phyloP scores from a whole-genome alignment of 2,888 invertebrate species.

The Drosophila prolongata region DNA sequence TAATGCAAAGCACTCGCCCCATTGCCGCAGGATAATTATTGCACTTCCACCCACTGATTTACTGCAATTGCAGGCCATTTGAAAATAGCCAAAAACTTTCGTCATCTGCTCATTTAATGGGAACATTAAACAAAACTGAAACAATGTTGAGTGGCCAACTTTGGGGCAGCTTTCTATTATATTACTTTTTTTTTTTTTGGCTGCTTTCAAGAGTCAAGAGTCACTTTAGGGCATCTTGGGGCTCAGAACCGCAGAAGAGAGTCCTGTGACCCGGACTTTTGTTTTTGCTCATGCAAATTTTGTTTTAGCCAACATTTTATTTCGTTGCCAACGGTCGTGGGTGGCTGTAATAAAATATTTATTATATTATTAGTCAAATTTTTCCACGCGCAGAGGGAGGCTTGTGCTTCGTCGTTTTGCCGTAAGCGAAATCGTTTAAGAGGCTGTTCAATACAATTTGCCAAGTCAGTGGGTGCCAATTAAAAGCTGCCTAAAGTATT shows the following conservation, averaged over 20 bases:
- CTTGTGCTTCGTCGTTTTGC: not conserved
- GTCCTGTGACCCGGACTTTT: conserved; percentile 9
- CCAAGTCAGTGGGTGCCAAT: conserved; percentile 43
- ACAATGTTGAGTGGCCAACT: conserved; percentile 13
- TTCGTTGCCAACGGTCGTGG: conserved; percentile 5
- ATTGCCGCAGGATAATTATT: conserved; percentile 21
- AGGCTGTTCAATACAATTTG: conserved; percentile 21
- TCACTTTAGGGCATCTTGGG: conserved; percentile 37
- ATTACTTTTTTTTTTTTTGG: not conserved
- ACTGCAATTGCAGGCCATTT: conserved; percentile 11
- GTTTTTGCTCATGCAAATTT: conserved; percentile 20
- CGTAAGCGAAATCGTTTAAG: conserved; percentile 16
- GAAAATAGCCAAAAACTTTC: conserved; percentile 40
- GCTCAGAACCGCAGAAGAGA: conserved; percentile 5
- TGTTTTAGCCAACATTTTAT: conserved; percentile 29
- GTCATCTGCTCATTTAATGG: conserved; percentile 29
- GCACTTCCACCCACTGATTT: conserved; percentile 10
- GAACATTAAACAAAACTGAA: conserved; percentile 17
- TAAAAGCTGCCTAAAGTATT: conserved; percentile 20
- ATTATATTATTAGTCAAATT: conserved; percentile 27
- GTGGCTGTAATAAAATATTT: conserved; percentile 33
- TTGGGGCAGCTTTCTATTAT: not conserved
- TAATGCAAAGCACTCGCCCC: conserved; percentile 2
- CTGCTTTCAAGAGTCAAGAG: not conserved
- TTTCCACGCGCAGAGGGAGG: conserved; percentile 6